Percentiles rank a stretch among this genome's conserved stretches.
These are phyloP conservation scores for Cenopis cana DNA, from an alignment of 2,888 invertebrate species.

Conservation along the genomic window DNA sequence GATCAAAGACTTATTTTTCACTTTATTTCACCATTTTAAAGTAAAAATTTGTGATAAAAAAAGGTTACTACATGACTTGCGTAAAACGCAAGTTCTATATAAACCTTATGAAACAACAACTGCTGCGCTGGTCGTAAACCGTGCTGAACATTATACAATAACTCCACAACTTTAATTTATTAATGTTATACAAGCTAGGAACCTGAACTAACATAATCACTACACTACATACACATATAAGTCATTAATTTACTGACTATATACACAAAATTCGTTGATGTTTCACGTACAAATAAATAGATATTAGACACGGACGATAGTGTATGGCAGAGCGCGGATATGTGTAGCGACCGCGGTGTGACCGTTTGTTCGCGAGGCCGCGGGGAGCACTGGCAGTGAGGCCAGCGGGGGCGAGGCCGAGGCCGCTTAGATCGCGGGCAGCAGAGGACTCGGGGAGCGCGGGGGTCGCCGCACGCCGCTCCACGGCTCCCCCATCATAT, in stretches of 20 bases:
- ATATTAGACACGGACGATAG: slow-evolving; percentile 53
- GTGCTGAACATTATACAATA: not conserved
- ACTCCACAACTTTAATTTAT: not conserved
- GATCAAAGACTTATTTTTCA: not conserved
- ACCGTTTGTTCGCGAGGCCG: slow-evolving; percentile 31
- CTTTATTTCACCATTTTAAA: not conserved
- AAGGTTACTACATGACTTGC: not conserved
- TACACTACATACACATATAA: slow-evolving; percentile 18
- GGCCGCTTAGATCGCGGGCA: slow-evolving; percentile 70
- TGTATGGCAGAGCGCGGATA: slow-evolving; percentile 60
- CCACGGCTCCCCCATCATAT: slow-evolving; percentile 86
- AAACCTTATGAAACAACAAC: too few relatives aligned
- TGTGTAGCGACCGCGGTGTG: slow-evolving; percentile 52
- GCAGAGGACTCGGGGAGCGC: slow-evolving; percentile 79
- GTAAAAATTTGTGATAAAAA: not conserved
- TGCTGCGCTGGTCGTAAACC: too few relatives aligned
- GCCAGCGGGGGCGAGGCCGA: slow-evolving; percentile 36
- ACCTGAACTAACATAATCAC: not conserved
- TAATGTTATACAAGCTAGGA: slow-evolving; percentile 4
- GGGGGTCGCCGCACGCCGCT: slow-evolving; percentile 74
- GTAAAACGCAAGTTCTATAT: too few relatives aligned
- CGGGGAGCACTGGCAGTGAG: slow-evolving; percentile 51
- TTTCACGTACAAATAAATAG: slow-evolving; percentile 53
- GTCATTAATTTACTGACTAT: slow-evolving; percentile 29
- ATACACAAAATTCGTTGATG: slow-evolving; percentile 42